phyloP scores from a whole-genome alignment of 2,888 invertebrate genomes.

The Tridacna gigas region DNA sequence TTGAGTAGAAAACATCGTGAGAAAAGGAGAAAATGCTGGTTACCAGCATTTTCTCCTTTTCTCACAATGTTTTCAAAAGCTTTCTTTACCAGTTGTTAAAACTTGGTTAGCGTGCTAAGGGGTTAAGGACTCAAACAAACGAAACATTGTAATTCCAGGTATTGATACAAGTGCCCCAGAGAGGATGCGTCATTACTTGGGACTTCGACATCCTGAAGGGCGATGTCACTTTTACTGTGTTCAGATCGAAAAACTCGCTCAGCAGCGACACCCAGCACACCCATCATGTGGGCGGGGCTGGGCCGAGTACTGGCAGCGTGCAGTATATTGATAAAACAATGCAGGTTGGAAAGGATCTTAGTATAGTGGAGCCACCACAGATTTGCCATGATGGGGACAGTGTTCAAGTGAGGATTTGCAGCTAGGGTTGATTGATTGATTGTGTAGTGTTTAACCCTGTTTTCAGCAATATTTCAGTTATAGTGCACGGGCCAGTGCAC shows the following conservation, averaged over 20 bases:
- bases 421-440: too few species aligned
- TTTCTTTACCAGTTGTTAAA: not conserved
- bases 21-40: not conserved
- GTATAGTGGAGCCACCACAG: conserved; percentile 92
- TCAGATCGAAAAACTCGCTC: conserved; percentile 83
- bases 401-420: conserved; percentile 89
- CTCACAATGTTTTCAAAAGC: conserved; percentile 1
- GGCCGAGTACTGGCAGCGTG: conserved; percentile 80
- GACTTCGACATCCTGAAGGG: conserved; percentile 97
- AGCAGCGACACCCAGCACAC: conserved; percentile 78
- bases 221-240: conserved; percentile 93
- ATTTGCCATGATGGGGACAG: conserved; percentile 96
- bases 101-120: not conserved
- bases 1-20: too few species aligned
- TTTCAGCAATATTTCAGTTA: too few species aligned
- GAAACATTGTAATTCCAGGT: conserved; percentile 79
- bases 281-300: conserved; percentile 82
- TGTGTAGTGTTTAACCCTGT: too few species aligned
- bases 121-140: not conserved
- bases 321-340: conserved; percentile 87
- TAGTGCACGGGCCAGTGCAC: too few species aligned
- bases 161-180: conserved; percentile 91
- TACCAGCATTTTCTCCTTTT: not conserved
- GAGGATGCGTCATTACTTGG: conserved; percentile 96
- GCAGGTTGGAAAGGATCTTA: conserved; percentile 90